These are phyloP conservation scores for Linurgus olivaceus DNA, from an alignment of 2,797 vertebrate genomes.

Conservation along the genomic window DNA sequence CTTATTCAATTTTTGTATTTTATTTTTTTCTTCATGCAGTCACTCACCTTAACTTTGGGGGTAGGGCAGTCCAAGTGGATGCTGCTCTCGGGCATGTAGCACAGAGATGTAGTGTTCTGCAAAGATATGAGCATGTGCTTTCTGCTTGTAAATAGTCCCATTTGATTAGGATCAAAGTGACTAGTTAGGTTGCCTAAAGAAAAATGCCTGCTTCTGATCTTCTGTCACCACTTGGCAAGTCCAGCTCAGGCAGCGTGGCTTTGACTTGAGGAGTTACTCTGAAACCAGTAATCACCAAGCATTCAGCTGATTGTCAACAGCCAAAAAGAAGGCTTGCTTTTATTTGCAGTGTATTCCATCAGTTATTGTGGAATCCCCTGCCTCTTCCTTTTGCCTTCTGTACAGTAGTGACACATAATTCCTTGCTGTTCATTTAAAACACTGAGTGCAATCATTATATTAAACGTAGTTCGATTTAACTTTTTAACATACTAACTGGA, in stretches of 20 bases:
- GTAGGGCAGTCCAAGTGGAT: neutral
- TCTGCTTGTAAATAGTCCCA: slow-evolving; percentile 41
- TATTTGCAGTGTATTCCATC: neutral
- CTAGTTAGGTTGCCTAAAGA: slow-evolving; percentile 34
- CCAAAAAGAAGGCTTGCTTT: neutral
- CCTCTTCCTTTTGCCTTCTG: neutral
- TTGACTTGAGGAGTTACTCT: slow-evolving; percentile 6
- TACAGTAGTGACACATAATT: neutral
- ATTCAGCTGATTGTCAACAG: neutral
- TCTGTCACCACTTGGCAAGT: slow-evolving; percentile 36
- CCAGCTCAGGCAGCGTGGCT: neutral
- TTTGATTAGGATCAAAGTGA: slow-evolving; percentile 58
- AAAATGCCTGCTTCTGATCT: slow-evolving; percentile 30
- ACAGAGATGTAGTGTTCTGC: neutral
- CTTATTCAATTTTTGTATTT: neutral
- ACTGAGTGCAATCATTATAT: neutral
- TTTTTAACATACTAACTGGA: neutral
- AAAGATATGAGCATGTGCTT: slow-evolving; percentile 55
- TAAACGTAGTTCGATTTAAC: neutral
- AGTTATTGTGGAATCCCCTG: neutral
- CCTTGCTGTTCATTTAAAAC: neutral
- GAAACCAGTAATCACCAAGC: neutral
- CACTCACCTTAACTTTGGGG: neutral
- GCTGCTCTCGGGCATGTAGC: neutral
- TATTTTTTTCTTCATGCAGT: neutral